These are phyloP conservation scores for Saxicola maurus DNA, from an alignment of 2,797 vertebrate species.

Conservation along the genomic window DNA sequence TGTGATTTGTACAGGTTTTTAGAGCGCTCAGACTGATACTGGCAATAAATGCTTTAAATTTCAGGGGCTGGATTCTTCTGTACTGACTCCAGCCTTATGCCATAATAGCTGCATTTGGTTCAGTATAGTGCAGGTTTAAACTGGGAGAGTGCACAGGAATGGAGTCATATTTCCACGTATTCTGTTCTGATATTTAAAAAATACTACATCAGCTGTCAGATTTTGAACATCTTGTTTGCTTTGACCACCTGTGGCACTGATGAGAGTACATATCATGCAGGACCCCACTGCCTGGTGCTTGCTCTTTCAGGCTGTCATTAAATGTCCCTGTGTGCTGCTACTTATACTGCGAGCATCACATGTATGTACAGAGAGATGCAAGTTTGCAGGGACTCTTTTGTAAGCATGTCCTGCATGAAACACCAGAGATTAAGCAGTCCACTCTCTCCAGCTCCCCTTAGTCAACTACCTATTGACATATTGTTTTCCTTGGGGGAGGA, in stretches of 20 bases:
- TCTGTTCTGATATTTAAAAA: slow-evolving; percentile 9
- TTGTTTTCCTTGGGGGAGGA: neutral
- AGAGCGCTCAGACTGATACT: slow-evolving; percentile 53
- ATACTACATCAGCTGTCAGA: slow-evolving; percentile 9
- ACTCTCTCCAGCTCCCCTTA: neutral
- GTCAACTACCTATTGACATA: neutral
- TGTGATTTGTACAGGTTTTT: slow-evolving; percentile 59
- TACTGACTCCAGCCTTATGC: neutral
- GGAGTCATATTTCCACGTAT: accelerated
- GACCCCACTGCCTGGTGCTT: neutral
- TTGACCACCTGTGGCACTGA: neutral
- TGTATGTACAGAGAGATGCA: neutral
- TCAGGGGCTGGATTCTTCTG: neutral
- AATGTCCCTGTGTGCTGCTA: neutral
- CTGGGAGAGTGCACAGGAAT: neutral
- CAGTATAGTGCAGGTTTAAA: neutral
- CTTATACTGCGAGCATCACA: neutral
- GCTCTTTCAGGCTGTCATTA: neutral
- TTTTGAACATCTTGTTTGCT: neutral
- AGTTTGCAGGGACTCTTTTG: neutral
- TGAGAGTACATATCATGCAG: accelerated
- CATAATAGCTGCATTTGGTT: neutral
- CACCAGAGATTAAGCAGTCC: neutral
- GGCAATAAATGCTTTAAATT: slow-evolving; percentile 65
- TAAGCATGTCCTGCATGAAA: neutral